Percentiles rank a stretch among this genome's conserved stretches.
phyloP scores from a whole-genome alignment of 1,140 invertebrate species.

The Bilobella aurantiaca region DNA sequence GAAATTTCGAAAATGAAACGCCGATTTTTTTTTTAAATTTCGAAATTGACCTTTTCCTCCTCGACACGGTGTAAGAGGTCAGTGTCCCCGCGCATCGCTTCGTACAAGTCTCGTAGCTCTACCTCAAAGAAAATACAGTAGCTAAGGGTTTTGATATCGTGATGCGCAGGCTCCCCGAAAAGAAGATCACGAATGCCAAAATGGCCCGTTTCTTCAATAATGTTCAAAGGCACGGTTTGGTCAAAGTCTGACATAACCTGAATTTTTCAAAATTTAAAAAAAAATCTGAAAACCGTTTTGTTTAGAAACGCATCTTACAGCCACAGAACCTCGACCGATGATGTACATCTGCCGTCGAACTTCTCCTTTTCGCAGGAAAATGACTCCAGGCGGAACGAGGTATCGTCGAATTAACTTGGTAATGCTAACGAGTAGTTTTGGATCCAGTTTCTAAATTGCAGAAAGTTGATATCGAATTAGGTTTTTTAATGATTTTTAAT shows the following conservation, averaged over 20 bases:
- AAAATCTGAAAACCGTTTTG: no score
- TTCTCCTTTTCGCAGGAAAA: conserved; percentile 6
- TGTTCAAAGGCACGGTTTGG: background rate
- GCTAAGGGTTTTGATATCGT: conserved; percentile 17
- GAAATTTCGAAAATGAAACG: no score
- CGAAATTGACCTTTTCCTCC: background rate
- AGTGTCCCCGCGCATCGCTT: no score
- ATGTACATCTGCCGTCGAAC: conserved; percentile 13
- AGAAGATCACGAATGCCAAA: conserved; percentile 29
- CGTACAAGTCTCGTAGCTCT: background rate
- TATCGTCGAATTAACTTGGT: background rate
- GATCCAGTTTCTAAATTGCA: conserved; percentile 20
- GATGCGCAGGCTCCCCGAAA: conserved; percentile 23
- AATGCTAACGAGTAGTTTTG: conserved; percentile 15
- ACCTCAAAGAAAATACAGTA: conserved; percentile 20
- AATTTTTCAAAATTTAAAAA: background rate
- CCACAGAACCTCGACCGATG: background rate
- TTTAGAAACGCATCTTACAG: background rate
- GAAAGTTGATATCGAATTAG: background rate
- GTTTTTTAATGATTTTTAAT: background rate
- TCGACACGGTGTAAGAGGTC: no score
- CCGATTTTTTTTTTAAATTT: background rate
- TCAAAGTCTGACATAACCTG: background rate
- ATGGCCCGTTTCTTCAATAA: conserved; percentile 18
- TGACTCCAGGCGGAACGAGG: conserved; percentile 7